These are phyloP conservation scores for Drosophila vallismaia DNA, from an alignment of 2,888 invertebrate species.

Conservation along the genomic window DNA sequence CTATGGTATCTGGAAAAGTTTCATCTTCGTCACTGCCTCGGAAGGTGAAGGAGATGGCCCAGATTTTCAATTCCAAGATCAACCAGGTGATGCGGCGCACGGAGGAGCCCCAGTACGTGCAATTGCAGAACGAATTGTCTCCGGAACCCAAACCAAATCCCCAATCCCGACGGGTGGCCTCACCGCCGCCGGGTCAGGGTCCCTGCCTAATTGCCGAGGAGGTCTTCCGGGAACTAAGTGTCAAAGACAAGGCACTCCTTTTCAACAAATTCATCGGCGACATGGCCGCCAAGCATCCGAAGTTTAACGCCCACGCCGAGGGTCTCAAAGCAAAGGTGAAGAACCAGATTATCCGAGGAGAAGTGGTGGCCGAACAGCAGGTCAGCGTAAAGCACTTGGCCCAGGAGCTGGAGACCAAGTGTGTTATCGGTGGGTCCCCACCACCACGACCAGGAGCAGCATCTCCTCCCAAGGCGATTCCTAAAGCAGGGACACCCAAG, in stretches of 20 bases:
- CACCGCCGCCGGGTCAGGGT: conserved; percentile 15
- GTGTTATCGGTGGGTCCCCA: conserved; percentile 17
- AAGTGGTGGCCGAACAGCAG: conserved; percentile 72
- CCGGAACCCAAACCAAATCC: conserved; percentile 45
- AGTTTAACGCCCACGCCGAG: conserved; percentile 69
- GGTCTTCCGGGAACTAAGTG: conserved; percentile 78
- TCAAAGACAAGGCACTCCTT: conserved; percentile 80
- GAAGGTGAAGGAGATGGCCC: conserved; percentile 80
- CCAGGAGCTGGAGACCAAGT: conserved; percentile 73
- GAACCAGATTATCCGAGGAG: conserved; percentile 63
- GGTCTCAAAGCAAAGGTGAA: conserved; percentile 61
- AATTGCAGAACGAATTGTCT: conserved; percentile 65
- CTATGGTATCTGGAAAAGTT: background rate
- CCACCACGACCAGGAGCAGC: conserved; percentile 11
- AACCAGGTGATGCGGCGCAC: conserved; percentile 66
- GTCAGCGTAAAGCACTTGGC: conserved; percentile 72
- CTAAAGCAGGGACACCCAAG: background rate
- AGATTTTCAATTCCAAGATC: conserved; percentile 79
- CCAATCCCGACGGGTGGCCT: background rate
- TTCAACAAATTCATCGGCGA: conserved; percentile 80
- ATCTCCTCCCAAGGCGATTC: background rate
- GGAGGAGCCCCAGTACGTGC: conserved; percentile 51
- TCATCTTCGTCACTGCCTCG: conserved; percentile 44
- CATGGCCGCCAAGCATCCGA: conserved; percentile 73
- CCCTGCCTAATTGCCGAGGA: conserved; percentile 79